Percentiles rank a stretch among this genome's conserved stretches.
Evolutionary conservation across 2,113 vertebrate genomes (phyloP).

Genomic region (Perca fluviatilis): DNA sequence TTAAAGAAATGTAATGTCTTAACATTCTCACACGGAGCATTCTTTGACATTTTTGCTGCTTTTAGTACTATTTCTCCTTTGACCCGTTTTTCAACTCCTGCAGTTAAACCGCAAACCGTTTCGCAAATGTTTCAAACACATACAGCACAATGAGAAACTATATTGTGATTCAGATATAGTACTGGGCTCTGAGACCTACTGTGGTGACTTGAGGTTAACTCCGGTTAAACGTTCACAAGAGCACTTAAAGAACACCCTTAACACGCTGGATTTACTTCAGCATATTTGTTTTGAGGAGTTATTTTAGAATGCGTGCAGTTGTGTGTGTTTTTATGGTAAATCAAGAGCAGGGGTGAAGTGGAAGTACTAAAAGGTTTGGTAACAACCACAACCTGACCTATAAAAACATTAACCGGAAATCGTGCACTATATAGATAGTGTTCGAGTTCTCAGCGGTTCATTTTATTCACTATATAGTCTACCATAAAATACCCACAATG

Average conservation of each 20-base stretch:
- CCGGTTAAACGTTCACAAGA: slow-evolving; percentile 43
- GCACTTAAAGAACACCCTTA: background rate
- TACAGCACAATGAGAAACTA: background rate
- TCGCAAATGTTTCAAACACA: background rate
- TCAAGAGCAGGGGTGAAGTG: background rate
- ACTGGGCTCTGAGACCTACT: slow-evolving; percentile 5
- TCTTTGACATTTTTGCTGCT: background rate
- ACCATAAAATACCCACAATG: too few relatives aligned
- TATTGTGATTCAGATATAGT: background rate
- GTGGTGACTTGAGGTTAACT: slow-evolving; percentile 24
- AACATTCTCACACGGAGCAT: background rate
- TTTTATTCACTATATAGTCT: too few relatives aligned
- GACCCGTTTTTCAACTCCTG: background rate
- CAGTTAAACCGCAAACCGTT: background rate
- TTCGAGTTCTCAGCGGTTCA: too few relatives aligned
- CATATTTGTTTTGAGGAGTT: slow-evolving; percentile 7
- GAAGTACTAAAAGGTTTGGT: background rate
- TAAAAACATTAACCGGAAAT: background rate
- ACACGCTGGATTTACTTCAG: slow-evolving; percentile 19
- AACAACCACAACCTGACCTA: background rate
- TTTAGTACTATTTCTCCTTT: background rate
- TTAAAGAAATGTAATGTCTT: background rate
- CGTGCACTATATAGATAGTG: too few relatives aligned
- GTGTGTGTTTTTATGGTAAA: background rate
- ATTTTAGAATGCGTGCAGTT: background rate